Conservation (phyloP, 2,888 invertebrate genomes). For the Torymus texanus region DNA sequence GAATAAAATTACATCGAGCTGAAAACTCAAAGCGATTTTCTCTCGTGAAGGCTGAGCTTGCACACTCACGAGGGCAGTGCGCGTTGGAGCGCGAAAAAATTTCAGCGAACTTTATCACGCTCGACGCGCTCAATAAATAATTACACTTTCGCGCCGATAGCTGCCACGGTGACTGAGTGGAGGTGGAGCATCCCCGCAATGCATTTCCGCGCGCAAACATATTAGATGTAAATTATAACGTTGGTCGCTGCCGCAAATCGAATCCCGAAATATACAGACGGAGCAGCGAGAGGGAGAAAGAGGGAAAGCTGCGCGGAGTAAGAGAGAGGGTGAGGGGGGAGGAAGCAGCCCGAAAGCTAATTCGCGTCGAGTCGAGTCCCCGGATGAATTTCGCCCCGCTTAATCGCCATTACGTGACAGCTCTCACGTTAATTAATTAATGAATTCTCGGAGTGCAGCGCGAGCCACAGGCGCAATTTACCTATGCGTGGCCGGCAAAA, state of each 20-base stretch:
- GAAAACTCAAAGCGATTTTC: too few species aligned
- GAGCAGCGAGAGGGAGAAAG: too few species aligned
- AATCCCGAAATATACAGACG: not conserved
- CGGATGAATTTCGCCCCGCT: conserved; percentile 15
- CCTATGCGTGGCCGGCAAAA: not conserved
- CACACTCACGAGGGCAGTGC: too few species aligned
- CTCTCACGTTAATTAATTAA: conserved; percentile 36
- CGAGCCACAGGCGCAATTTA: conserved; percentile 3
- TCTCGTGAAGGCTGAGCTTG: too few species aligned
- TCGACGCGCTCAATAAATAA: too few species aligned
- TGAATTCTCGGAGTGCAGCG: conserved; percentile 18
- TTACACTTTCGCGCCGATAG: too few species aligned
- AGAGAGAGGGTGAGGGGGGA: not conserved
- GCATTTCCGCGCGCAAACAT: not conserved
- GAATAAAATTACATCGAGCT: too few species aligned
- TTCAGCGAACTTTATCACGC: too few species aligned
- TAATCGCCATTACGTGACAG: conserved; percentile 27
- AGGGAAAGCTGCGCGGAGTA: too few species aligned
- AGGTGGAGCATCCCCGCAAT: too few species aligned
- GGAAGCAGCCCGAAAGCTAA: not conserved
- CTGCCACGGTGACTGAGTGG: too few species aligned
- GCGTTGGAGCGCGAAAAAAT: too few species aligned
- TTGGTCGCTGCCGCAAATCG: not conserved
- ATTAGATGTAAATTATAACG: conserved; percentile 25
- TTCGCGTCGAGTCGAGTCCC: not conserved